These are phyloP conservation scores for Dermochelys coriacea DNA, from an alignment of 2,797 vertebrate species.

Conservation along the genomic window DNA sequence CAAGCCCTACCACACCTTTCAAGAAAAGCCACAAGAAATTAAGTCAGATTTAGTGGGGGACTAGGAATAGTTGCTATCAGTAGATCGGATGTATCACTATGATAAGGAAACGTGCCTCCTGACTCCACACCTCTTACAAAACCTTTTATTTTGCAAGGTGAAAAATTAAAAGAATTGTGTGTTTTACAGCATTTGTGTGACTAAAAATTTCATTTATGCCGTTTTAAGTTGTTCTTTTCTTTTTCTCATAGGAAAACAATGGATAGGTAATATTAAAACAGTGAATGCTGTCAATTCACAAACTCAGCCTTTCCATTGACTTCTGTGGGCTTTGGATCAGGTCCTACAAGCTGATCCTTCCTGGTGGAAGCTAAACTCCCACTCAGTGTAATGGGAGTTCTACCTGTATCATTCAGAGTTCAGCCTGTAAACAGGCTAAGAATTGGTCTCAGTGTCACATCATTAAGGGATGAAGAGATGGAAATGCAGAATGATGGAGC, in stretches of 20 bases:
- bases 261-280: neutral
- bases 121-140: neutral
- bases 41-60: neutral
- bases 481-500: neutral
- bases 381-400: rapidly evolving
- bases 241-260: neutral
- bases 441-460: neutral
- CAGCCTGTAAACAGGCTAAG: neutral
- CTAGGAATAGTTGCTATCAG: neutral
- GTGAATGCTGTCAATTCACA: neutral
- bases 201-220: neutral
- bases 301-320: neutral
- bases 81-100: neutral
- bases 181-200: neutral
- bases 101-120: neutral
- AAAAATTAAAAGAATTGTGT: neutral
- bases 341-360: neutral
- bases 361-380: neutral
- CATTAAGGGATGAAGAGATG: neutral
- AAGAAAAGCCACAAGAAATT: neutral
- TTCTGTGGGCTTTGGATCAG: neutral
- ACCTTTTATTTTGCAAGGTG: neutral
- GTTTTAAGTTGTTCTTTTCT: neutral
- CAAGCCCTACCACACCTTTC: neutral
- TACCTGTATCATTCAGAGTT: neutral